These are phyloP conservation scores for Pachyseris speciosa DNA, from an alignment of 64 coral and sea anemone species.

Conservation along the genomic window DNA sequence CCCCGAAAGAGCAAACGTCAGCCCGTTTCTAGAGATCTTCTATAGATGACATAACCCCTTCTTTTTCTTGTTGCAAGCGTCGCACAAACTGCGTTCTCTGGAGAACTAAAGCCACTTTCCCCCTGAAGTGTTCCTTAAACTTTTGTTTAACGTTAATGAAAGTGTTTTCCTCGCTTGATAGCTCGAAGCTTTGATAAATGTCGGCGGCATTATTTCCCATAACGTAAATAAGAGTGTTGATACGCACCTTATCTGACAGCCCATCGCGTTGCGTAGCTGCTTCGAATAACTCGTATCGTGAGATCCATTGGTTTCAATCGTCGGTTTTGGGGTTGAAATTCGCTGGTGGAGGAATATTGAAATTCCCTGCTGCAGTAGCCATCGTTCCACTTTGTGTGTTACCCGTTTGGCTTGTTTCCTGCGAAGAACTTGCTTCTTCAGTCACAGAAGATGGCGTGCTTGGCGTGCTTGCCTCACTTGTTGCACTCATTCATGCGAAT, in stretches of 20 bases:
- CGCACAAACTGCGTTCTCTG: neutral
- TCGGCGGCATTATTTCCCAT: neutral
- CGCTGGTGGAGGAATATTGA: slow-evolving; percentile 58
- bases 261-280: slow-evolving; percentile 40
- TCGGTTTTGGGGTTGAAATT: slow-evolving; percentile 48
- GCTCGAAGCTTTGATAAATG: slow-evolving; percentile 11
- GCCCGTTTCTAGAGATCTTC: slow-evolving; percentile 18
- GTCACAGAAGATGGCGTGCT: neutral
- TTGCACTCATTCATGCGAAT: neutral
- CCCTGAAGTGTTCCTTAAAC: slow-evolving; percentile 31
- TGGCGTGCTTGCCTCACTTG: neutral
- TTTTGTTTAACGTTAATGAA: slow-evolving; percentile 4
- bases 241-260: slow-evolving; percentile 45
- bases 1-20: slow-evolving; percentile 34
- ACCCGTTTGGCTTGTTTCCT: neutral
- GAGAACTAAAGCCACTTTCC: slow-evolving; percentile 10
- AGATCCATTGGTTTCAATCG: slow-evolving; percentile 50
- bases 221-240: neutral
- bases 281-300: slow-evolving; percentile 43
- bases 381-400: neutral
- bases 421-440: neutral
- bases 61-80: slow-evolving; percentile 9
- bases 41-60: slow-evolving; percentile 24
- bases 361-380: neutral
- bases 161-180: neutral